phyloP scores from a whole-genome alignment of 2,888 invertebrate species.

The Ceramica pisi region DNA sequence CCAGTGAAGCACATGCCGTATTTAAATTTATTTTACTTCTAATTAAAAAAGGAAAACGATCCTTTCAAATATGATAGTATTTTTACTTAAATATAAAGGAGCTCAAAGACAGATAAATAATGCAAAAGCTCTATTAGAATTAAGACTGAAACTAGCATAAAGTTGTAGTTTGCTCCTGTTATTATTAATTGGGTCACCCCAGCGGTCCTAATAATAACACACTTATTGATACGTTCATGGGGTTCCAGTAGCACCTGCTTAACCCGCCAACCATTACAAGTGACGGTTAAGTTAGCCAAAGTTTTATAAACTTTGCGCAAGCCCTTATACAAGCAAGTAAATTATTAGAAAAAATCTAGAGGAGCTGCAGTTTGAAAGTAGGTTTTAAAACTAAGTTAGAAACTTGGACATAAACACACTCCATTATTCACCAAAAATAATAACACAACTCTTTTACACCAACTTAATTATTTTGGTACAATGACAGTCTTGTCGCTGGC shows the following conservation, averaged over 20 bases:
- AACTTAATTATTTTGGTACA: no score
- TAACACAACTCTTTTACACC: no score
- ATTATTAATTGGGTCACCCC: constrained; percentile 35
- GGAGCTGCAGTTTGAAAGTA: background rate
- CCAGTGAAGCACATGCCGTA: constrained; percentile 17
- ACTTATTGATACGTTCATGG: background rate
- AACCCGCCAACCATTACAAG: background rate
- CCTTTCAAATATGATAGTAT: constrained; percentile 5
- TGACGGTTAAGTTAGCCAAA: constrained; percentile 9
- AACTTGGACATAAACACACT: no score
- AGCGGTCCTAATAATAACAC: background rate
- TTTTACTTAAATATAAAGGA: background rate
- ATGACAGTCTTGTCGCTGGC: no score
- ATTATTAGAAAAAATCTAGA: no score
- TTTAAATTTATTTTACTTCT: constrained; percentile 35
- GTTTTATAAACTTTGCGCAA: constrained; percentile 1
- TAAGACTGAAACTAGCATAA: background rate
- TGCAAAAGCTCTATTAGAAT: background rate
- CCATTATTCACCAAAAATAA: no score
- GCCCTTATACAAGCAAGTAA: background rate
- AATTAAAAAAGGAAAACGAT: constrained; percentile 39
- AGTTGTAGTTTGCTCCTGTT: background rate
- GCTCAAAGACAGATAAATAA: background rate
- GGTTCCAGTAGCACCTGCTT: constrained; percentile 40
- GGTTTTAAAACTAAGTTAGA: no score